phyloP scores from a whole-genome alignment of 2,113 vertebrate genomes.

The Limnothrissa miodon region DNA sequence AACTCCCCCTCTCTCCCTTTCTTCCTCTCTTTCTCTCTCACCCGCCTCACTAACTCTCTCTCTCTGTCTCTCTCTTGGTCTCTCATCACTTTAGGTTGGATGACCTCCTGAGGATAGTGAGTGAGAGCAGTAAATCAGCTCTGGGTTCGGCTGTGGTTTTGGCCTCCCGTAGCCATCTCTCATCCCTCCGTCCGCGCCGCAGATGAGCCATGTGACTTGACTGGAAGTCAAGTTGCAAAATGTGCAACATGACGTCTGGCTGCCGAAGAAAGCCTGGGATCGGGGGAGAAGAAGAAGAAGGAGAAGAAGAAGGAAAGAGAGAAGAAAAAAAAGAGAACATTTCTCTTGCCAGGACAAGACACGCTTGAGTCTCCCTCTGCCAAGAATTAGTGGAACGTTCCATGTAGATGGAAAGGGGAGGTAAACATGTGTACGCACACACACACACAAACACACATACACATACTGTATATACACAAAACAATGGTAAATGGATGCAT shows the following conservation, averaged over 20 bases:
- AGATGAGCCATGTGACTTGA: constrained; percentile 34
- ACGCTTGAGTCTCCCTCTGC: neutral
- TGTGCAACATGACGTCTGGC: constrained; percentile 60
- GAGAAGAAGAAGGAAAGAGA: no score
- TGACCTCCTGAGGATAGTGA: constrained; percentile 18
- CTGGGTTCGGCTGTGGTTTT: constrained; percentile 20
- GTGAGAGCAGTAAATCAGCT: neutral
- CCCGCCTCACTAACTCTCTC: neutral
- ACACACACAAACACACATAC: neutral
- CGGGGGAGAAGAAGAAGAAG: neutral
- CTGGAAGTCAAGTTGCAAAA: constrained; percentile 68
- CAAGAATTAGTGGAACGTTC: neutral
- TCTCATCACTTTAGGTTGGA: neutral
- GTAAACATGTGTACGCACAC: neutral
- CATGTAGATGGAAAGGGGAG: neutral
- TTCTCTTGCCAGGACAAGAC: neutral
- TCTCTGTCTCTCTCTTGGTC: neutral
- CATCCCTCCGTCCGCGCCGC: neutral
- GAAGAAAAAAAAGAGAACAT: neutral
- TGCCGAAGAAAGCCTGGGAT: constrained; percentile 57
- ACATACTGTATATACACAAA: no score
- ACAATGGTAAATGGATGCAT: neutral
- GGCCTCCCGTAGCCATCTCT: constrained; percentile 8
- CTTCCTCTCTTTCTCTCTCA: neutral
- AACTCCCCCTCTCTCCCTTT: neutral